Evolutionary conservation across 2,888 invertebrate genomes (phyloP).

Genomic region (Sisyra nigra): DNA sequence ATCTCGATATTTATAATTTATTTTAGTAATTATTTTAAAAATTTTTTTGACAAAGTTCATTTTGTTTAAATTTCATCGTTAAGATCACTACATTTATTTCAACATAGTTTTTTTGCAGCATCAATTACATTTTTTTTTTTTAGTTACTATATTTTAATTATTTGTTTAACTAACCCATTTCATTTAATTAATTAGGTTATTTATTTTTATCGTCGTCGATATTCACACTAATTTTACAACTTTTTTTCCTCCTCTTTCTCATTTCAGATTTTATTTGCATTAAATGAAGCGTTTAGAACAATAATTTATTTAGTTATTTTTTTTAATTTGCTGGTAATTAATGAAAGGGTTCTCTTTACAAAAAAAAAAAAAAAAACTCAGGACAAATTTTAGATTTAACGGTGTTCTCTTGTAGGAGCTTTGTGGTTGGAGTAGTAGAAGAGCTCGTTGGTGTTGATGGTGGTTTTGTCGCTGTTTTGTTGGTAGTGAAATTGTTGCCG

Average conservation of each 20-base stretch:
- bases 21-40: constrained; percentile 2
- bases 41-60: constrained; percentile 1
- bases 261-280: too few relatives aligned
- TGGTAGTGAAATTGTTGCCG: constrained; percentile 6
- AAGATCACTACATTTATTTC: constrained; percentile 1
- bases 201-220: too few relatives aligned
- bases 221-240: too few relatives aligned
- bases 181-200: too few relatives aligned
- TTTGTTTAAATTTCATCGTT: neutral
- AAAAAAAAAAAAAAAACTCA: neutral
- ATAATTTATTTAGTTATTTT: too few relatives aligned
- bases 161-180: too few relatives aligned
- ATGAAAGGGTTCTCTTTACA: too few relatives aligned
- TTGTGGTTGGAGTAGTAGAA: constrained; percentile 3
- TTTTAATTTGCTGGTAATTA: too few relatives aligned
- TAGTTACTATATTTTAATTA: too few relatives aligned
- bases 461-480: constrained; percentile 7
- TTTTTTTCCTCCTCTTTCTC: too few relatives aligned
- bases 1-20: constrained; percentile 7
- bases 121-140: too few relatives aligned
- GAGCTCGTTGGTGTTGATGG: constrained; percentile 5
- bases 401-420: neutral
- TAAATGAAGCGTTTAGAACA: too few relatives aligned
- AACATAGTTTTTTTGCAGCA: neutral
- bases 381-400: constrained; percentile 2